Base-by-base conservation (phyloP, 2,888 invertebrate genomes). In the Calameuta idolon region DNA sequence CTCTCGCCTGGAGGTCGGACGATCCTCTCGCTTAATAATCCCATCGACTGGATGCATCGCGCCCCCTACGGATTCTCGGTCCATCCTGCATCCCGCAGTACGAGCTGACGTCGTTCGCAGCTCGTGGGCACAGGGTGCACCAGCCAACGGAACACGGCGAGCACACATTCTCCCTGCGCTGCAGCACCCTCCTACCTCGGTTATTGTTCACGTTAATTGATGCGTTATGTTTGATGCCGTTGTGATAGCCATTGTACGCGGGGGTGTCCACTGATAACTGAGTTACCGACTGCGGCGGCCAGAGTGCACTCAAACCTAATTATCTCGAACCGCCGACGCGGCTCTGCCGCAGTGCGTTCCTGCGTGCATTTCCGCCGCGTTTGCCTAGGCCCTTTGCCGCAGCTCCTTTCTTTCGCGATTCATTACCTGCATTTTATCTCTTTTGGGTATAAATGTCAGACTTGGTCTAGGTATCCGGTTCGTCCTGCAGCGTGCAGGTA, bases 201-300 rank as follows among this genome's bases (percentile, higher is more conserved):
- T 90, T 90, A 91, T 91, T 91, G 91, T 91, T 91, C 91, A 89
- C 90, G 91, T 91, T 91, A 91, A 91, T 91, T 91, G 91, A 91
- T 91, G 91, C 91, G 91, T 91, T 91, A 91, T 91, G 91, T 91
- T 91, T 91, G 91, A 91, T 91, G 91, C 90, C 90, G 90, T 87
- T 89, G 88, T 89, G 91, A 91, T 91, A 91, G 91, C 91, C 90
- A 91, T 91, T 91, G 91, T 91, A 86, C 87, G 89, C 89, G 87
- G 90, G 90, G 88, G 89, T 91, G 91, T 91, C 91, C 91, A 90
- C 91, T 91, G 91, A 91, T 91, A 91, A 91, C 91, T 91, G 90
- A 91, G 90, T 91, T 91, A 91, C 91, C 88, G 91, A 91, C 91
- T 91, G 91, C 90, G 89, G 89, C 89, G 87, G 81, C 88, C 89